Evolutionary conservation across 2,797 vertebrate genomes (phyloP), one percentile per base, ranked within the genome.

Genomic region (Australoheros facetus): DNA sequence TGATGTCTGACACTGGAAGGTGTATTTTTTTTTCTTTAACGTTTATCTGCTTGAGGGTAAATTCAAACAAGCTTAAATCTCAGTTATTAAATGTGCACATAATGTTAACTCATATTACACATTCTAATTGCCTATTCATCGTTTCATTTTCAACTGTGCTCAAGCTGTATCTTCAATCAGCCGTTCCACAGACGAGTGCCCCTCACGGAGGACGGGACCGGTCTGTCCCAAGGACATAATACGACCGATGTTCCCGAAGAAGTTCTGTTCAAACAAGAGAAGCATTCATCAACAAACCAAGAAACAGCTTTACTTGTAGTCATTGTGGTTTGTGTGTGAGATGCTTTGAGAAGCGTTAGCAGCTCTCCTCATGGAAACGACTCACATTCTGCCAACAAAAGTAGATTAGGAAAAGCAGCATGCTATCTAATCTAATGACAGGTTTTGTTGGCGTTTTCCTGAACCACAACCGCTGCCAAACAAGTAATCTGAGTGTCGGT

Each of bases 191-290:
- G 45, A 56, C 16, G 5, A 32, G 37, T 2, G 60, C 8, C 1
- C 4, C 21, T 64, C 60, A 45, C 37, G 0, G 0, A 14, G 39
- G 26, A 17, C 4, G 1, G 0, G 39, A 28, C 21, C 0, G 60
- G 21, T 1, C 14, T 28, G 21, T 64, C 39, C 39, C 60, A 45
- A 64, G 4, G 8, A 45, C 5, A 4, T 62, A 37, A 62, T 42
- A 0, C 23, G 21, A 13, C 23, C 2, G 0, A 66, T 48, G 13
- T 14, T 45, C 42, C 13, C 42, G 13, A 14, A 45, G 42, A 45
- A 45, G 42, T 45, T 45, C 42, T 45, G 42, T 45, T 45, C 60
- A 28, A 39, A 45, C 39, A 17, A 45, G 4, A 66, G 39, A 17
- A 45, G 28, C 39, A 28, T 1, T 17, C 39, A 66, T 48, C 62